A percentile compares a stretch with the other conserved stretches of the same genome.
Conservation (phyloP, 2,797 vertebrate species). For the Intellagama lesueurii region DNA sequence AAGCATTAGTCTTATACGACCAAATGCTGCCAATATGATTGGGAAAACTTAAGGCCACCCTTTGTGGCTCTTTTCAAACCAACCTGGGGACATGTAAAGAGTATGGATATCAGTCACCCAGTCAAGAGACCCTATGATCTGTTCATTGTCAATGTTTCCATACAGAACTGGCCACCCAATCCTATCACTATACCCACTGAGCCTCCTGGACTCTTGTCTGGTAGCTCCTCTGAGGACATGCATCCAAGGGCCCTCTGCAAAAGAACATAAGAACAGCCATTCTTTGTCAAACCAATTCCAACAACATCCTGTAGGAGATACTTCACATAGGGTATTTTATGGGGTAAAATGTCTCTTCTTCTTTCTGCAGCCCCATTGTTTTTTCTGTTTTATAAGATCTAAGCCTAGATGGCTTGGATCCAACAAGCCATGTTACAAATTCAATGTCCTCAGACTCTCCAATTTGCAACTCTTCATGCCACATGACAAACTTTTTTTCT, state of each 20-base stretch:
- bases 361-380: background rate
- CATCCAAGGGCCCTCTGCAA: background rate
- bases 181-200: background rate
- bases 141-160: background rate
- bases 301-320: background rate
- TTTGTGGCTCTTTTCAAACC: background rate
- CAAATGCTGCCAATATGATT: background rate
- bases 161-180: background rate
- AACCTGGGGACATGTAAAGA: background rate
- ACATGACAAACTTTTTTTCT: background rate
- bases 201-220: constrained; percentile 10
- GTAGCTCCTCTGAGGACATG: constrained; percentile 4
- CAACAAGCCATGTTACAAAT: background rate
- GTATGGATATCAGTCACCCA: background rate
- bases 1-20: background rate
- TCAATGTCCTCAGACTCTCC: background rate
- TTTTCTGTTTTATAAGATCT: background rate
- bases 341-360: background rate
- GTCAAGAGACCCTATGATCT: background rate
- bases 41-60: too few relatives aligned
- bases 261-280: constrained; percentile 24
- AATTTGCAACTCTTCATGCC: background rate
- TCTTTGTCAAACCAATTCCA: constrained; percentile 5
- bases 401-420: background rate
- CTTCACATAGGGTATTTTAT: background rate